Evolutionary conservation across 2,113 vertebrate species (phyloP), one percentile per base, ranked within the genome.

Genomic region (Falco punctatus): DNA sequence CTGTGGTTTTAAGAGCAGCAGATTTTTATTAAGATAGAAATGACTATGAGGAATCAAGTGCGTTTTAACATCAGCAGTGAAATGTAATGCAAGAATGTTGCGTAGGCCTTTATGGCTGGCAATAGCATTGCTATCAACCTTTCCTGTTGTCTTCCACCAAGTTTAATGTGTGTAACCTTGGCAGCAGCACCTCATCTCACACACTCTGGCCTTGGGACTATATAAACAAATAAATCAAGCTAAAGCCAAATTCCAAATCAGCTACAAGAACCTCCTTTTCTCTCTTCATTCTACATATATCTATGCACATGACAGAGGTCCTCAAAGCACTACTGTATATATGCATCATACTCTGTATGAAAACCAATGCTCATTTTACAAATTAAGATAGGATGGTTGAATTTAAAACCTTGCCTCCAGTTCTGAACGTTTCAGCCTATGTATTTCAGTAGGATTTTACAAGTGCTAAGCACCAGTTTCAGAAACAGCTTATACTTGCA

Each of bases 171-270:
- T 4, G 2, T 13, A 67, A 79, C 61, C 93, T 71, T 64, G 81
- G 66, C 8, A 1, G 72, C 57, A 89, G 59, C 72, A 59, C 27
- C 69, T 86, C 77, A 46, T 64, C 74, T 81, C 84, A 75, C 65
- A 78, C 21, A 26, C 61, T 51, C 18, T 49, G 49, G 27, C 46
- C 78, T 94, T 87, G 64, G 6, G 35, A 24, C 9, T 48, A 3
- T 17, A 66, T 24, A 91, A 87, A 52, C 55, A 89, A 81, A 82
- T 69, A 89, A 81, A 92, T 92, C 55, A 86, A 71, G 33, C 57
- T 57, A 73, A 92, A 83, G 70, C 6, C 38, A 59, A 59, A 38
- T 26, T 28, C 42, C 38, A 77, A 46, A 77, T 58, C 49, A 83
- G 49, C 58, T 10, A 67, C 22, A 16, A 86, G 14, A 88, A 27